phyloP scores from a whole-genome alignment of 1,140 invertebrate species.

The Nomia melanderi region DNA sequence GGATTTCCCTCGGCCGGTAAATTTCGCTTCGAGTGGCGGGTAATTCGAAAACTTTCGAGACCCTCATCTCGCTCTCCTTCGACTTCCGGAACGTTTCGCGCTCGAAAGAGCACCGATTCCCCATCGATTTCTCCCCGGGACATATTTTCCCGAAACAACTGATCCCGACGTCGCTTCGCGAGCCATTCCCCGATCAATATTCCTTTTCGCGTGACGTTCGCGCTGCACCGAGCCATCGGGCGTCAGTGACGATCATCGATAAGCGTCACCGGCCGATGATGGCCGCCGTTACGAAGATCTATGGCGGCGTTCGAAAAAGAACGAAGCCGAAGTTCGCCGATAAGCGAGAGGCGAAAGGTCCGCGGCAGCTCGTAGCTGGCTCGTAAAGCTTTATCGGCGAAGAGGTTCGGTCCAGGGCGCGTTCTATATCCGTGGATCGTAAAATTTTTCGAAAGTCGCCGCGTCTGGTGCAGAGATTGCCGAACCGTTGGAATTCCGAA shows the following conservation, averaged over 20 bases:
- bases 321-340: background rate
- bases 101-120: too few species aligned
- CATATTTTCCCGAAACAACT: too few species aligned
- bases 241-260: conserved; percentile 10
- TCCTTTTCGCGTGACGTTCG: background rate
- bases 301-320: background rate
- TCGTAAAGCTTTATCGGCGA: background rate
- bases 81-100: background rate
- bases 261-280: background rate
- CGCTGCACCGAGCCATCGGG: background rate
- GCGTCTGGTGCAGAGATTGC: background rate
- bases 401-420: too few species aligned
- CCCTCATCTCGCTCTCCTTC: background rate
- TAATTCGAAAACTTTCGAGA: conserved; percentile 1
- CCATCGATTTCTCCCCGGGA: too few species aligned
- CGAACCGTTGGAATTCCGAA: too few species aligned
- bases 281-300: background rate
- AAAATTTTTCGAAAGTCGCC: background rate
- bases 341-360: background rate
- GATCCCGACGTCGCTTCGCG: background rate
- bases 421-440: background rate
- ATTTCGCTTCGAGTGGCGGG: background rate
- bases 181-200: conserved; percentile 4
- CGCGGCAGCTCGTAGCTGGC: background rate
- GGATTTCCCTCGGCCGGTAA: background rate